Base-by-base conservation (phyloP, 2,113 vertebrate species). In the Gila orcuttii region DNA sequence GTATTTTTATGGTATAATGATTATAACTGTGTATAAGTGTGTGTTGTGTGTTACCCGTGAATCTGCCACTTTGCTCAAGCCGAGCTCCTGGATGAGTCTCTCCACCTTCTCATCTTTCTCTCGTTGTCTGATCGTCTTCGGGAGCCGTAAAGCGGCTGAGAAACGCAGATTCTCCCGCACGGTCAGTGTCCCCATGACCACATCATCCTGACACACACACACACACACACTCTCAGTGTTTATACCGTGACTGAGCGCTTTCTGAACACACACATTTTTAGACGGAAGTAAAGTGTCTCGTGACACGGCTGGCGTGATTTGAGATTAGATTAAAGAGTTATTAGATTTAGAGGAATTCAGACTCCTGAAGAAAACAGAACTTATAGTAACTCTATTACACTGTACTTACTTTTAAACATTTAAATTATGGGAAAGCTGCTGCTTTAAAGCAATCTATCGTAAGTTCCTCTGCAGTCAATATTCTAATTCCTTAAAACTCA, bases 131-230 rank as follows among this genome's bases (percentile, higher is more conserved):
- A 96, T 92, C 0, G 94, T 90, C 15, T 86, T 94, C 0, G 96
- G 94, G 73, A 97, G 92, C 25, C 96, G 93, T 31, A 97, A 93
- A 0, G 96, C 96, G 23, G 96, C 96, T 2, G 96, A 97, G 91
- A 97, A 97, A 42, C 94, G 93, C 12, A 97, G 62, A 78, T 97
- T 97, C 90, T 97, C 96, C 89, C 95, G 94, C 31, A 97, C 94
- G 0, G 96, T 96, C 90, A 97, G 87, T 0, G 96, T 97, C 66
- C 96, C 96, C 96, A 97, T 96, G 86, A 97, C 96, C 2, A 97
- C 93, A 64, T 97, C 96, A 91, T 97, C 96, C 96, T 97, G 19
- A 9, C 60, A 33, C 57, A 28, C 3, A 62, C 36, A 62, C 36
- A 28, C 7, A n/a, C 10, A 7, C 33, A 42, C 47, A 15, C 21